Percentiles rank a stretch among this genome's conserved stretches.
Evolutionary conservation across 2,113 vertebrate genomes (phyloP).

Genomic region (Amazona guildingii): DNA sequence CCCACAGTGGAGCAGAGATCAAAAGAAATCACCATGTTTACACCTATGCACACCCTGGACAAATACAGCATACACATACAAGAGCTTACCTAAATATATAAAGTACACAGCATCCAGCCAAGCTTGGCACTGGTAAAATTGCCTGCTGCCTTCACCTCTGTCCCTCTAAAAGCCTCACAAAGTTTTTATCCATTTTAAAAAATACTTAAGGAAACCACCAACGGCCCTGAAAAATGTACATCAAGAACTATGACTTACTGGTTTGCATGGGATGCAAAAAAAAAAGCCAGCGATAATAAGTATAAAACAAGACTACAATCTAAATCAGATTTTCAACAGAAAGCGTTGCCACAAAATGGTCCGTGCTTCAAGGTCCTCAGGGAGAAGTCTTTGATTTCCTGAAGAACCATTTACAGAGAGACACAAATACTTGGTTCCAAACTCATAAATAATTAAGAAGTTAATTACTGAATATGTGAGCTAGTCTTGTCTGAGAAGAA

Average conservation of each 20-base stretch:
- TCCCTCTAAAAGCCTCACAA: neutral
- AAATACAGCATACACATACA: neutral
- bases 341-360: neutral
- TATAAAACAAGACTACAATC: neutral
- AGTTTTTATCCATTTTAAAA: neutral
- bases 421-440: neutral
- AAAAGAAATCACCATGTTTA: neutral
- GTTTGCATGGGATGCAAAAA: neutral
- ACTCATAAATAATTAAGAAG: neutral
- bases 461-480: neutral
- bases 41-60: rapidly evolving
- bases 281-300: neutral
- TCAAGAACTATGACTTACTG: neutral
- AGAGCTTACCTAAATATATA: neutral
- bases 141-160: neutral
- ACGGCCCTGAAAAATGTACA: neutral
- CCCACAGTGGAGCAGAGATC: neutral
- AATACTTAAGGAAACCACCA: neutral
- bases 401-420: neutral
- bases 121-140: neutral
- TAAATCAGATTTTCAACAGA: neutral
- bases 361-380: neutral
- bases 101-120: neutral
- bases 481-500: neutral
- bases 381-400: neutral